Evolutionary conservation across 2,888 invertebrate genomes (phyloP).

Genomic region (Hedychridium roseum): DNA sequence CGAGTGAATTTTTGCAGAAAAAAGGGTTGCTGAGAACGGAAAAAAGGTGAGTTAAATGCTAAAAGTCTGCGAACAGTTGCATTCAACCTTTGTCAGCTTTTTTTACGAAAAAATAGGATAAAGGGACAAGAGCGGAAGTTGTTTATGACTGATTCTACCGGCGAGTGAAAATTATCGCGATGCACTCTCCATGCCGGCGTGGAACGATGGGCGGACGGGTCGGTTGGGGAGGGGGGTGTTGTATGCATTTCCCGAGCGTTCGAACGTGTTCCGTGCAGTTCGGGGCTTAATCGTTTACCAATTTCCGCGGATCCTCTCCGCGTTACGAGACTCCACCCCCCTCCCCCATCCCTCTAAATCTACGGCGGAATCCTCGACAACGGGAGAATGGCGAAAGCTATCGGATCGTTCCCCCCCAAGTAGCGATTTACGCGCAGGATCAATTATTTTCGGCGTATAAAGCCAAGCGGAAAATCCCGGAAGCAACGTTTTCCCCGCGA

Average conservation of each 20-base stretch:
- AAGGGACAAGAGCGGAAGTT: constrained; percentile 3
- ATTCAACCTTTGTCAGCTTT: constrained; percentile 5
- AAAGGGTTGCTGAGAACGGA: no score
- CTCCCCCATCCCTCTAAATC: neutral
- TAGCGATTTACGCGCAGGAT: neutral
- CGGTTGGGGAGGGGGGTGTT: constrained; percentile 12
- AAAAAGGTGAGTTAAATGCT: no score
- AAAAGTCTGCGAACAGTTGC: no score
- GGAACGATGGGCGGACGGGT: no score
- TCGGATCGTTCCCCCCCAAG: neutral
- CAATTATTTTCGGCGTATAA: neutral
- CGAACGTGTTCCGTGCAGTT: constrained; percentile 6
- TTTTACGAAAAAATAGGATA: constrained; percentile 9
- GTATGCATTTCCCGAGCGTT: constrained; percentile 17
- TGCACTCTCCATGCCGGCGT: no score
- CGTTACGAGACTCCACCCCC: neutral
- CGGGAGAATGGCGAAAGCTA: neutral
- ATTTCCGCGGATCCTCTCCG: constrained; percentile 14
- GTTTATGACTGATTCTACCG: neutral
- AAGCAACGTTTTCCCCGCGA: neutral
- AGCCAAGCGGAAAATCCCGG: neutral
- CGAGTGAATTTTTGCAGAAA: no score
- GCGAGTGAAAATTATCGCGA: constrained; percentile 13
- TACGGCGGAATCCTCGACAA: neutral
- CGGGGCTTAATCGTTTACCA: constrained; percentile 19